Conservation (phyloP, 1,140 invertebrate species). For the Drosophila simulans region DNA sequence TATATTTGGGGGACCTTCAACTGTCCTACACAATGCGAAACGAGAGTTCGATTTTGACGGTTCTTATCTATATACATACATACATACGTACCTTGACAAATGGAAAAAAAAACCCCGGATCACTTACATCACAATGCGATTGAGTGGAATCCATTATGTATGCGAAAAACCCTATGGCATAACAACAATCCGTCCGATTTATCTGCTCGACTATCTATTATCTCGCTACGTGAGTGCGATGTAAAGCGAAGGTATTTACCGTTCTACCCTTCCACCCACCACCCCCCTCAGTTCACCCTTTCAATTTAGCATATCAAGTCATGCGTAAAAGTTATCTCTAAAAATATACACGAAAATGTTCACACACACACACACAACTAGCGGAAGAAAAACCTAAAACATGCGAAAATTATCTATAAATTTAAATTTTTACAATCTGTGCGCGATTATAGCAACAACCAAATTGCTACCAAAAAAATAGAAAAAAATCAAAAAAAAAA, state of each 20-base stretch:
- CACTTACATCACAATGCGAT: conserved; percentile 53
- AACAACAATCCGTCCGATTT: conserved; percentile 16
- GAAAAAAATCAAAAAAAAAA: background rate
- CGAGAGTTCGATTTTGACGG: conserved; percentile 31
- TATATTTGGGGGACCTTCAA: conserved; percentile 39
- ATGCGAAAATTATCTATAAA: conserved; percentile 83
- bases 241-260: conserved; percentile 44
- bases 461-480: conserved; percentile 69
- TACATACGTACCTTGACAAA: conserved; percentile 12
- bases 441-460: conserved; percentile 70
- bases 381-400: conserved; percentile 67
- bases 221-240: conserved; percentile 16
- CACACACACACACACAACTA: conserved; percentile 26
- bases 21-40: conserved; percentile 38
- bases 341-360: conserved; percentile 61
- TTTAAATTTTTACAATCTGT: conserved; percentile 83
- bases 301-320: conserved; percentile 72
- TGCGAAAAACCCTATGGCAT: conserved; percentile 31
- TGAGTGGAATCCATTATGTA: conserved; percentile 36
- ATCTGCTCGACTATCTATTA: conserved; percentile 35
- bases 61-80: conserved; percentile 43
- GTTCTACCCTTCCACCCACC: background rate
- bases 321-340: conserved; percentile 78
- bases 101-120: conserved; percentile 21
- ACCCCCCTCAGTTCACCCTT: conserved; percentile 19